phyloP scores from a whole-genome alignment of 2,113 vertebrate species.

The Excalfactoria chinensis region DNA sequence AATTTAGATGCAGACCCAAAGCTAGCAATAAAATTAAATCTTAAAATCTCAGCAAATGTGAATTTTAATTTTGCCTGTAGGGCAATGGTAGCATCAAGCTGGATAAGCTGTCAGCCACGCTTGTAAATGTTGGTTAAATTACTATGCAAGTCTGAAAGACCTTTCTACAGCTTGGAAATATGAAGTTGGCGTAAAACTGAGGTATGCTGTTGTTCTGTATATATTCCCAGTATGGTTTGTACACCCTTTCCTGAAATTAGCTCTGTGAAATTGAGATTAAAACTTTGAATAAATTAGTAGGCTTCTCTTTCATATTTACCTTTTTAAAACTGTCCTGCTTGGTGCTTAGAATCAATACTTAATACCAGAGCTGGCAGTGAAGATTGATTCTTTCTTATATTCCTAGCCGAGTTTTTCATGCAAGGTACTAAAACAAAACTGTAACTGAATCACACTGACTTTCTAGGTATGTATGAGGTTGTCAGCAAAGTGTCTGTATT shows the following conservation, averaged over 20 bases:
- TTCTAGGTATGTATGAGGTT: background rate
- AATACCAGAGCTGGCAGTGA: background rate
- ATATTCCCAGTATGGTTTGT: background rate
- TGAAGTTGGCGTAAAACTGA: background rate
- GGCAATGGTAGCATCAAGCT: background rate
- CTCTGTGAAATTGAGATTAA: background rate
- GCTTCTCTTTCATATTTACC: background rate
- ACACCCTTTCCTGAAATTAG: background rate
- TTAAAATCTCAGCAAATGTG: background rate
- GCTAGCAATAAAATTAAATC: background rate
- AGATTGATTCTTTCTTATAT: background rate
- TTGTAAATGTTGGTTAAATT: background rate
- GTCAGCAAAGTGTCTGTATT: background rate
- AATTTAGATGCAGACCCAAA: background rate
- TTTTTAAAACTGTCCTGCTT: background rate
- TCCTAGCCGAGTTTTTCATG: background rate
- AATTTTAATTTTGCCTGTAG: background rate
- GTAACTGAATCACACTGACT: background rate
- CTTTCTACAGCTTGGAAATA: background rate
- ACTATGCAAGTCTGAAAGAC: background rate
- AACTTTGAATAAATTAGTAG: background rate
- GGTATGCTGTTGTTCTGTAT: background rate
- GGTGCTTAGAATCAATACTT: background rate
- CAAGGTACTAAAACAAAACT: background rate
- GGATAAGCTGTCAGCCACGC: background rate